phyloP scores from a whole-genome alignment of 1,140 invertebrate species.

The Vanessa atalanta region DNA sequence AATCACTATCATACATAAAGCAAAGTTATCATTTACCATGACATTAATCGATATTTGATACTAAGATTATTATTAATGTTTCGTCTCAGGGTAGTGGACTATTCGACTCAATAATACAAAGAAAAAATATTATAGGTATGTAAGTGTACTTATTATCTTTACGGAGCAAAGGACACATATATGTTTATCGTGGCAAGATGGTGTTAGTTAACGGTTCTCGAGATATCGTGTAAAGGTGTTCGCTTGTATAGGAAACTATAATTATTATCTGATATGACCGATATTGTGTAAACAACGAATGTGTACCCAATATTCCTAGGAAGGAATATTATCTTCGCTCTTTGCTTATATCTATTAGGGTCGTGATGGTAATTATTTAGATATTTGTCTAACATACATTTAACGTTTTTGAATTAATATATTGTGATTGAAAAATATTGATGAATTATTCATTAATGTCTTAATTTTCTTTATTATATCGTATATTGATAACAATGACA shows the following conservation, averaged over 20 bases:
- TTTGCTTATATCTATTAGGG: conserved; percentile 46
- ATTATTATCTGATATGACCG: conserved; percentile 58
- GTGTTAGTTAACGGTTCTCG: conserved; percentile 43
- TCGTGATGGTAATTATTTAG: conserved; percentile 36
- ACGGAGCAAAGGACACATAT: conserved; percentile 27
- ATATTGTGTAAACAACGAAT: conserved; percentile 46
- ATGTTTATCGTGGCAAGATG: conserved; percentile 43
- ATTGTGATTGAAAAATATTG: neutral
- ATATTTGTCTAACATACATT: conserved; percentile 31
- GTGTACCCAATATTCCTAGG: conserved; percentile 37
- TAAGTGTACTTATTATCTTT: conserved; percentile 18
- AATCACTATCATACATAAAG: conserved; percentile 12
- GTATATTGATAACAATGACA: neutral
- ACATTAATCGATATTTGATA: conserved; percentile 55
- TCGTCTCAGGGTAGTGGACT: conserved; percentile 16
- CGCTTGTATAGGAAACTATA: conserved; percentile 55
- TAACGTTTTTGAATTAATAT: neutral
- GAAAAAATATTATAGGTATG: neutral
- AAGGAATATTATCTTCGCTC: conserved; percentile 46
- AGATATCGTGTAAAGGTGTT: conserved; percentile 43
- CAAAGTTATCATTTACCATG: conserved; percentile 48
- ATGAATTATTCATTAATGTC: neutral
- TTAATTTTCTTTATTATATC: neutral
- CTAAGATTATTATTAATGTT: conserved; percentile 4
- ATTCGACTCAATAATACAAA: neutral